phyloP scores from a whole-genome alignment of 2,113 vertebrate species.

The Trematomus loennbergii region DNA sequence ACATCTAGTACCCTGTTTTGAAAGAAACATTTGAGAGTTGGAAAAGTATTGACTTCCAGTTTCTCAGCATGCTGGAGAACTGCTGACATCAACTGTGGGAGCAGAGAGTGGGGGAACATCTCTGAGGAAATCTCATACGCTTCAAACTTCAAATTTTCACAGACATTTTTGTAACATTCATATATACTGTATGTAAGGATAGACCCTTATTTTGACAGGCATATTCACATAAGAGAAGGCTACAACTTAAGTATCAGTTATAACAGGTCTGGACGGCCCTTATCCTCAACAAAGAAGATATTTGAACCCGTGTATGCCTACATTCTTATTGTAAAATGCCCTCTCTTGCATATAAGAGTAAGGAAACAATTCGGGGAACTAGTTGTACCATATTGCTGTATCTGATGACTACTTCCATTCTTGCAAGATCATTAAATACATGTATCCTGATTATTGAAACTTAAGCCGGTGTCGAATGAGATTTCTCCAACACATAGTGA shows the following conservation, averaged over 20 bases:
- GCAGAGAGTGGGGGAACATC: neutral
- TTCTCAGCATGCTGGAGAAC: neutral
- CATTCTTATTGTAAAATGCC: no score
- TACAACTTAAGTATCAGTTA: neutral
- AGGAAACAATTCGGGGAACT: no score
- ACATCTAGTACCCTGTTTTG: neutral
- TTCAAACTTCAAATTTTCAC: neutral
- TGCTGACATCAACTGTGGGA: conserved; percentile 2
- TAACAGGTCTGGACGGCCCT: no score
- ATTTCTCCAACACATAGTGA: no score
- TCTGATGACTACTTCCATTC: no score
- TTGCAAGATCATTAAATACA: no score
- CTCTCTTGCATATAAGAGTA: no score
- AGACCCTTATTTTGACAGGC: neutral
- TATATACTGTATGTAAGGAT: neutral
- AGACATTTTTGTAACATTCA: neutral
- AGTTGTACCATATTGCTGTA: no score
- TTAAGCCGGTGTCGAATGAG: no score
- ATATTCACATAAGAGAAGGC: neutral
- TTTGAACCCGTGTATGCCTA: no score
- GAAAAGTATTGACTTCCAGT: neutral
- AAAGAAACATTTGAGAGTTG: neutral
- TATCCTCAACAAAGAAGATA: no score
- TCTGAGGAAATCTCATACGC: neutral
- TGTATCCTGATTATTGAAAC: no score